Conservation (phyloP, 2,888 invertebrate species). For the Heliconius cydno region DNA sequence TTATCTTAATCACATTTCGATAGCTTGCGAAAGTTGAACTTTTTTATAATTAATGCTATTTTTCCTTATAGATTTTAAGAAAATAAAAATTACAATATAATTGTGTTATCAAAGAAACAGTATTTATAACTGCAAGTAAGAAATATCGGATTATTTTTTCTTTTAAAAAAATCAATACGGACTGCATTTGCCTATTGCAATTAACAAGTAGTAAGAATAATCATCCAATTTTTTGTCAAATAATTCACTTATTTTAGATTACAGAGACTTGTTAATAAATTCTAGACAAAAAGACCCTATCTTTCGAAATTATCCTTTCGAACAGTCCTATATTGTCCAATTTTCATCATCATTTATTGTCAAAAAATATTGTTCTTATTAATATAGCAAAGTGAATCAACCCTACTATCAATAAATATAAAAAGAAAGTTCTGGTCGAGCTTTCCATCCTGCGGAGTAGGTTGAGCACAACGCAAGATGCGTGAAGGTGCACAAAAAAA, state of each 20-base stretch:
- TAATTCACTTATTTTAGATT: background rate
- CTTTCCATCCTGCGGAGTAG: background rate
- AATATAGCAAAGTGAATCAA: background rate
- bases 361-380: background rate
- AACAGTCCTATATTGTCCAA: background rate
- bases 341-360: background rate
- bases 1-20: background rate
- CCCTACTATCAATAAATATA: background rate
- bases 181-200: background rate
- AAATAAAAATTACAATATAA: background rate
- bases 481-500: constrained; percentile 4
- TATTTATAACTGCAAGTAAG: background rate
- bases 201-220: background rate
- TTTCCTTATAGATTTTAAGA: background rate
- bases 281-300: background rate
- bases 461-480: background rate
- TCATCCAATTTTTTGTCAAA: background rate
- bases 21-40: background rate
- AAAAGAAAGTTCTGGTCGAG: background rate
- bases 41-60: background rate
- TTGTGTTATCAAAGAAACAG: background rate
- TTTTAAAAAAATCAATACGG: background rate
- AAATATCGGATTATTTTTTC: background rate
- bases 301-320: too few relatives aligned
- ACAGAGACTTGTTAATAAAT: background rate